Evolutionary conservation across 2,113 vertebrate genomes (phyloP), one percentile per base, ranked within the genome.

Genomic region (Brevimyrus niger): DNA sequence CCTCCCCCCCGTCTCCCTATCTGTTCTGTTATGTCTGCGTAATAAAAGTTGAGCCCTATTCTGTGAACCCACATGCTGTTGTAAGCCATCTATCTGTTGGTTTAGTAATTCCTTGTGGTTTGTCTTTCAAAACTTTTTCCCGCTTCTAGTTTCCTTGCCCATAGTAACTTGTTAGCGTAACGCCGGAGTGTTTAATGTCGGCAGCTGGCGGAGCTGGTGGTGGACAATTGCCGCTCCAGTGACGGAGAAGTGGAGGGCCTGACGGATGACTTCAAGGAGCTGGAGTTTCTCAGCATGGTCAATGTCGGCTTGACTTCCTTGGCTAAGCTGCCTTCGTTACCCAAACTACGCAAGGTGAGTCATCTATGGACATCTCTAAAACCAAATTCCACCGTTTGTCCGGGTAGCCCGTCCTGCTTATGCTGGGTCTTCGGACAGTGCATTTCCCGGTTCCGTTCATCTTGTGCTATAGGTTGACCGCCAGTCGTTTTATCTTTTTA

Each of bases 221-320:
- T 99, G 94, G 97, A 99, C 93, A 97, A 97, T 94, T 99, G 98
- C 87, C 95, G 96, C 92, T 97, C 98, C 0, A 92, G 92, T 0
- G 97, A 98, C 83, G 98, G 98, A 23, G 97, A 99, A 93, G 97
- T 99, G 0, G 97, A 99, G 55, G 98, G 98, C 44, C 96, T 99
- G 90, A 97, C 98, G 10, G 97, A 99, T 76, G 97, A 98, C 90
- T 99, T 97, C 89, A 96, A 97, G 58, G 96, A 95, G 93, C 96
- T 99, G 95, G 97, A 98, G 95, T 96, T 98, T 93, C 96, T 99
- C 93, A 99, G 97, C 93, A 97, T 98, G 96, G 97, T 98, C 93
- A 98, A 97, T 50, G 96, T 97, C 15, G 97, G 98, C 92, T 96
- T 99, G 92, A 95, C 93, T 90, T 99, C 98, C 86, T 95, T 99